Conservation (phyloP, 2,113 vertebrate species). For the Condylura cristata region DNA sequence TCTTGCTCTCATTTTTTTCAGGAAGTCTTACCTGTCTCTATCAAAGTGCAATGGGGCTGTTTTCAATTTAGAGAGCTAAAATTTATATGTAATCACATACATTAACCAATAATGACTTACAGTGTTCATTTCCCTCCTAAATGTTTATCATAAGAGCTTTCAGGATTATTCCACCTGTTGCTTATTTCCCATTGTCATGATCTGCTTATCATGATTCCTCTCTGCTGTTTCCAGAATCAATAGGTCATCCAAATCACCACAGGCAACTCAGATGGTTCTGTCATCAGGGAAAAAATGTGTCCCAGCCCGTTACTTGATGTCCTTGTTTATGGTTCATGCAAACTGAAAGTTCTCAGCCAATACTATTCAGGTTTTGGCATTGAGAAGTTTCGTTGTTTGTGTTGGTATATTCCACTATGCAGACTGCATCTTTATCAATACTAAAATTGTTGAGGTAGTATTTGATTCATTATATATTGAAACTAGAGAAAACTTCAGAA, state of each 20-base stretch:
- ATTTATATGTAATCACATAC: background rate
- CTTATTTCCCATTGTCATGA: background rate
- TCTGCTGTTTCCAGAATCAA: background rate
- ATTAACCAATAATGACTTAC: background rate
- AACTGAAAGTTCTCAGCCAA: background rate
- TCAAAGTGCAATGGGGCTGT: background rate
- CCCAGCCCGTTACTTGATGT: background rate
- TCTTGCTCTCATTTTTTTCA: background rate
- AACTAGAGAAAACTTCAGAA: background rate
- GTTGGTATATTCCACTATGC: background rate
- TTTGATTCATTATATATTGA: background rate
- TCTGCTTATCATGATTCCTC: background rate
- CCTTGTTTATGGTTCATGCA: background rate
- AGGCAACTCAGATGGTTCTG: background rate
- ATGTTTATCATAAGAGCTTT: background rate
- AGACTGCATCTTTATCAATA: slow-evolving; percentile 11
- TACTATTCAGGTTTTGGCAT: slow-evolving; percentile 17
- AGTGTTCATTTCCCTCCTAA: too few species aligned
- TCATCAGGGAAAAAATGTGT: background rate
- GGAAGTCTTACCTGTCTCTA: background rate
- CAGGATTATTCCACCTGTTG: background rate
- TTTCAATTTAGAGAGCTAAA: slow-evolving; percentile 12
- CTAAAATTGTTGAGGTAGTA: background rate
- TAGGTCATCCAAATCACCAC: background rate
- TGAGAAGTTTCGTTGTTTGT: background rate